Evolutionary conservation across 2,113 vertebrate species (phyloP).

Genomic region (Fulmarus glacialis): DNA sequence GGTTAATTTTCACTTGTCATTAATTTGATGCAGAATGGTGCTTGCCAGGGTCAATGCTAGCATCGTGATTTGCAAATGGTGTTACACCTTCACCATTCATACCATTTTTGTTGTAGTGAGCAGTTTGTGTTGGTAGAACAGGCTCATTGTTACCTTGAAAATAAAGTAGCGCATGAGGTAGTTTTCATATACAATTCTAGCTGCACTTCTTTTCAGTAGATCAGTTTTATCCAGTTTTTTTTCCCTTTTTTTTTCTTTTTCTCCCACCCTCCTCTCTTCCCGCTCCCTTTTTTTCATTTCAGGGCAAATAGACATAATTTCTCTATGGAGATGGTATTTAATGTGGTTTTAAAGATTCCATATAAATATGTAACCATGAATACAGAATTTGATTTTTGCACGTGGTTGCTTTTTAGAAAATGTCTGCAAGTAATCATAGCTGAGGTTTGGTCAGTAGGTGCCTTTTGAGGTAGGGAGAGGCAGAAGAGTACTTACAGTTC

Average conservation of each 20-base stretch:
- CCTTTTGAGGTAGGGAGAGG: not conserved
- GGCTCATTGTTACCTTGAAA: not conserved
- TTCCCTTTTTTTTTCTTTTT: too few relatives aligned
- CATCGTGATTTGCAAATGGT: not conserved
- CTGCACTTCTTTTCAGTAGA: not conserved
- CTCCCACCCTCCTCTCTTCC: fast-evolving
- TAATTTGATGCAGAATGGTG: not conserved
- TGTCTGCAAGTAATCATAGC: not conserved
- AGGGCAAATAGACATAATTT: not conserved
- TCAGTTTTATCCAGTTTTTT: not conserved
- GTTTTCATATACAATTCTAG: not conserved
- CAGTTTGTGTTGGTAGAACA: not conserved
- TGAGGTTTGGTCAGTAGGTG: not conserved
- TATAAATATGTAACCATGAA: not conserved
- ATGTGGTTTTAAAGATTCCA: not conserved
- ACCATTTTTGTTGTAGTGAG: not conserved
- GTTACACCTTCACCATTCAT: not conserved
- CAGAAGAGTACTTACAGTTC: not conserved
- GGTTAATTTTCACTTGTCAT: not conserved
- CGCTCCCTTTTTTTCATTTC: not conserved
- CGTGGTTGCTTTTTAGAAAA: not conserved
- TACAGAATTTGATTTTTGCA: not conserved
- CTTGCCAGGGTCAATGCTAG: not conserved
- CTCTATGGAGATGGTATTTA: not conserved
- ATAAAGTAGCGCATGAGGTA: not conserved